phyloP scores from a whole-genome alignment of 1,140 invertebrate species.

The Bombus ignitus region DNA sequence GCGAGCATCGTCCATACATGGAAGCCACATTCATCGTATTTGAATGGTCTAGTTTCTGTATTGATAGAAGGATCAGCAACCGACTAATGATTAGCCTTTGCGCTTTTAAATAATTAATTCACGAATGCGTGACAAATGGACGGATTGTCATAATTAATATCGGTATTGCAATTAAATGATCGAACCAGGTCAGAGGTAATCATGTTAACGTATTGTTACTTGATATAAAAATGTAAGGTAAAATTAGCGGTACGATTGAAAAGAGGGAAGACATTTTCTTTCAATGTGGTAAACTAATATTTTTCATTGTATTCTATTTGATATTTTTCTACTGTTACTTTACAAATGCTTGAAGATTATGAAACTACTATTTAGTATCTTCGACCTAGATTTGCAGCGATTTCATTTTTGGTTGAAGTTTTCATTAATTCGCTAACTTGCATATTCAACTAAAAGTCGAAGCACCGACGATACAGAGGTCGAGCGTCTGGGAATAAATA shows the following conservation, averaged over 20 bases:
- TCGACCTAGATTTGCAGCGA: neutral
- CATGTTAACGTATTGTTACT: neutral
- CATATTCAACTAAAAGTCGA: neutral
- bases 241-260: neutral
- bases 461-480: neutral
- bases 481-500: neutral
- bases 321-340: too few relatives aligned
- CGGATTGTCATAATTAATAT: neutral
- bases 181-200: neutral
- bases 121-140: neutral
- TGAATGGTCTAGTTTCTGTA: conserved; percentile 5
- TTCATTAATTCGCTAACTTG: too few relatives aligned
- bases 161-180: neutral
- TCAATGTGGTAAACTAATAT: too few relatives aligned
- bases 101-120: conserved; percentile 6
- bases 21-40: neutral
- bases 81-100: neutral
- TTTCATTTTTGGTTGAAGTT: neutral
- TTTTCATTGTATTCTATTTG: too few relatives aligned
- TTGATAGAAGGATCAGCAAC: neutral
- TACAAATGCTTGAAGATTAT: too few relatives aligned
- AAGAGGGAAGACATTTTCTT: neutral
- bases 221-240: neutral
- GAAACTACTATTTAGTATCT: too few relatives aligned
- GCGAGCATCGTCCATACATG: neutral